Evolutionary conservation across 2,113 vertebrate species (phyloP).

Genomic region (Pimephales promelas): DNA sequence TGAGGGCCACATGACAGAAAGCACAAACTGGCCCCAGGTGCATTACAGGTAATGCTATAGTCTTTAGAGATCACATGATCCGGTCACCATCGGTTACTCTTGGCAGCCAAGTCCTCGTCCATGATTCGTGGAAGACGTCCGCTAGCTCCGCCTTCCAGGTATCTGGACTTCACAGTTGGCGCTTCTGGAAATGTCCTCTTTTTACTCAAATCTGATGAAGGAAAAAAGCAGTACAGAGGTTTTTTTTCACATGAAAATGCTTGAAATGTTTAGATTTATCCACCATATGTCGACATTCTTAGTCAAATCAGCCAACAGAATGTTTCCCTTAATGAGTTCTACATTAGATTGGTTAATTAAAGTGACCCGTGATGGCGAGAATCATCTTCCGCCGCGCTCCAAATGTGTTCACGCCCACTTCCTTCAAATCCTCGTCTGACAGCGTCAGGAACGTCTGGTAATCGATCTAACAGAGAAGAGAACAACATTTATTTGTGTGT

Average conservation of each 20-base stretch:
- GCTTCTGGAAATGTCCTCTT: constrained; percentile 71
- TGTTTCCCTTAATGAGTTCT: neutral
- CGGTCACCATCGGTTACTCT: constrained; percentile 74
- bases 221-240: neutral
- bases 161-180: constrained; percentile 69
- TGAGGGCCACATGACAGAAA: constrained; percentile 32
- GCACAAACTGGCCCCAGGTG: constrained; percentile 20
- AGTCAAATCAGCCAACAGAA: neutral
- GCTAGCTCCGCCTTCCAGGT: constrained; percentile 79
- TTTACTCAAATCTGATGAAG: constrained; percentile 72
- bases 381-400: constrained; percentile 82
- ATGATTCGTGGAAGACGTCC: constrained; percentile 76
- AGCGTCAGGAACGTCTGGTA: constrained; percentile 81
- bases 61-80: neutral
- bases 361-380: constrained; percentile 76
- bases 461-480: constrained; percentile 71
- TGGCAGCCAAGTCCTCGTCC: constrained; percentile 68
- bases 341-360: neutral
- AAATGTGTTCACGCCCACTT: constrained; percentile 79
- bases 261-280: neutral
- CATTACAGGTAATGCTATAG: neutral
- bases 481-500: neutral
- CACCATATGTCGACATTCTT: neutral
- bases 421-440: constrained; percentile 81
- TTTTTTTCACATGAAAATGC: neutral